Evolutionary conservation across 2,797 vertebrate species (phyloP), one percentile per base, ranked within the genome.

Genomic region (Dicrostonyx torquatus): DNA sequence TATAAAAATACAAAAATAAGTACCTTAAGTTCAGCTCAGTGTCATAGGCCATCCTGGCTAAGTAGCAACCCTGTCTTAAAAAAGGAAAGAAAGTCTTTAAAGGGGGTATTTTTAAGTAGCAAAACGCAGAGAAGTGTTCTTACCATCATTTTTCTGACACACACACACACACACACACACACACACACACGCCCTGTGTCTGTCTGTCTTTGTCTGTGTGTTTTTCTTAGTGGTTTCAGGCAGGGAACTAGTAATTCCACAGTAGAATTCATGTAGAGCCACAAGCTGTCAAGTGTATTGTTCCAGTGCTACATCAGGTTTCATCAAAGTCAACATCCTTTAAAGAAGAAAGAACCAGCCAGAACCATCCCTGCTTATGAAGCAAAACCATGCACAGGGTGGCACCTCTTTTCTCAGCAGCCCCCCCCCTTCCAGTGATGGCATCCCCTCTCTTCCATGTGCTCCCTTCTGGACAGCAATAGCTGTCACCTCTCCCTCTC

Each of bases 161-260:
- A 5, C 53, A n/a, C n/a, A n/a, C n/a, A n/a, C n/a, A n/a, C n/a
- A n/a, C n/a, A n/a, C n/a, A n/a, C n/a, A n/a, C n/a, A n/a, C n/a
- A n/a, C n/a, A n/a, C n/a, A n/a, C n/a, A n/a, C n/a, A n/a, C 17
- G 17, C 53, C 18, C 53, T 1, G 1, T 55, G 2, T n/a, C 18
- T 79, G 78, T 40, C 20, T 37, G 53, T 79, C 31, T 12, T 0
- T 24, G 22, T 58, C 37, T 13, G 1, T 83, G 0, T 77, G 75
- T 76, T 34, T 70, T 93, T 50, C 68, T 91, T 15, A 6, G 43
- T 64, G 43, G 34, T 7, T 82, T 58, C 60, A 75, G 50, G 6
- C 55, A 48, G 79, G 50, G 45, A 45, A 37, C 31, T 37, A 58
- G 48, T 11, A 55, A 53, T 70, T 50, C 31, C 29, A 14, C 34